phyloP scores from a whole-genome alignment of 2,888 invertebrate species.

The Exocentrus adspersus region DNA sequence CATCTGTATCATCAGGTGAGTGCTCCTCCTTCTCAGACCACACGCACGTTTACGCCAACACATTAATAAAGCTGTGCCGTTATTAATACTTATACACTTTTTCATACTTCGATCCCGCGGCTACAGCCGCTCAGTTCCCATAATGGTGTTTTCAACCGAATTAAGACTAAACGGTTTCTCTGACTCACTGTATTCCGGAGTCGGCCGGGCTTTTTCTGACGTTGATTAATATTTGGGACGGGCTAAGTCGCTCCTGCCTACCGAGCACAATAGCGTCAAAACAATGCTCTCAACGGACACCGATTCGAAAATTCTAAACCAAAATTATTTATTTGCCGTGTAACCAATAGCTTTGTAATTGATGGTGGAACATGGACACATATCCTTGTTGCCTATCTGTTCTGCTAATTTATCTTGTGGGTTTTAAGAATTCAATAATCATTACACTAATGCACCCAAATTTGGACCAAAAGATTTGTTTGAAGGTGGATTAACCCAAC shows the following conservation, averaged over 20 bases:
- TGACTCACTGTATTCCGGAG: constrained; percentile 52
- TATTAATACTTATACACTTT: constrained; percentile 63
- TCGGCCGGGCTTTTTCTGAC: constrained; percentile 57
- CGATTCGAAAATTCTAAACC: constrained; percentile 49
- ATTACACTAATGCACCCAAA: too few species aligned
- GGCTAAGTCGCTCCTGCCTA: constrained; percentile 59
- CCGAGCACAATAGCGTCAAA: constrained; percentile 60
- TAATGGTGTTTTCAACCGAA: neutral
- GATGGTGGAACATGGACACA: constrained; percentile 1
- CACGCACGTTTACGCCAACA: constrained; percentile 62
- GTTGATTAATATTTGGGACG: constrained; percentile 63
- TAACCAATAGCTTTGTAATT: constrained; percentile 25
- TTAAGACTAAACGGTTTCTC: neutral
- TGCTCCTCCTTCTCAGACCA: constrained; percentile 58
- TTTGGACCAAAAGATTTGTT: too few species aligned
- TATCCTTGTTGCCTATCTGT: constrained; percentile 2
- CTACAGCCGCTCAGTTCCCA: constrained; percentile 29
- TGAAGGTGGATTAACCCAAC: too few species aligned
- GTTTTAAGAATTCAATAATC: too few species aligned
- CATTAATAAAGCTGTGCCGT: constrained; percentile 63
- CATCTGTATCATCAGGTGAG: constrained; percentile 59
- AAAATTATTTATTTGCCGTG: constrained; percentile 43
- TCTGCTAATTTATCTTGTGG: neutral
- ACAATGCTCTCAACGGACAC: constrained; percentile 54
- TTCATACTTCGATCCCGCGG: constrained; percentile 56